Conservation (phyloP, 2,797 vertebrate genomes). For the Cirrhinus molitorella region DNA sequence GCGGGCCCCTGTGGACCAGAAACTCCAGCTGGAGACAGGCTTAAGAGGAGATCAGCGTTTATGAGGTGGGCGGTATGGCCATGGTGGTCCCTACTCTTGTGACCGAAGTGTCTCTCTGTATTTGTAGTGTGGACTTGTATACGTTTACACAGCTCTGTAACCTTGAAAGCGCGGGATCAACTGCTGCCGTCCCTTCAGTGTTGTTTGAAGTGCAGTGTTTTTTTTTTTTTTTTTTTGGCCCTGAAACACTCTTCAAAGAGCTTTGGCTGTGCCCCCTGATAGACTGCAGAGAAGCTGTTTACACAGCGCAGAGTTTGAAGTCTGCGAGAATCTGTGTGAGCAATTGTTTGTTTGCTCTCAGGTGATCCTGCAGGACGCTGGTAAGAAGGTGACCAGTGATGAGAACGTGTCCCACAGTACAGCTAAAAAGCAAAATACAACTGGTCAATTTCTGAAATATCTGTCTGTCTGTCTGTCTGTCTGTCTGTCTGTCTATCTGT, state of each 20-base stretch:
- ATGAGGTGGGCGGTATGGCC: constrained; percentile 35
- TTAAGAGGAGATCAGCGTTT: constrained; percentile 47
- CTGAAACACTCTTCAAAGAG: constrained; percentile 55
- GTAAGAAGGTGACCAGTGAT: constrained; percentile 9
- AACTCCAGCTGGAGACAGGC: constrained; percentile 43
- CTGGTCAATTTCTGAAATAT: neutral
- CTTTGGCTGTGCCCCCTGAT: constrained; percentile 23
- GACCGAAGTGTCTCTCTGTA: constrained; percentile 27
- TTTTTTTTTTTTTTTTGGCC: constrained; percentile 27
- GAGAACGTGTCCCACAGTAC: neutral
- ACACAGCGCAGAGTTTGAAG: constrained; percentile 43
- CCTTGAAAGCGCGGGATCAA: constrained; percentile 52
- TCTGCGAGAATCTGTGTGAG: constrained; percentile 48
- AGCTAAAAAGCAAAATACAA: neutral
- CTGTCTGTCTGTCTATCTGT: neutral
- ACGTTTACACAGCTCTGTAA: constrained; percentile 59
- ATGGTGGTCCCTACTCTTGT: constrained; percentile 51
- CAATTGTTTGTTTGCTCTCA: constrained; percentile 52
- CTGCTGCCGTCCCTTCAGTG: constrained; percentile 35
- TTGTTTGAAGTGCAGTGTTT: constrained; percentile 53
- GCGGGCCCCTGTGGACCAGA: constrained; percentile 27
- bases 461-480: neutral
- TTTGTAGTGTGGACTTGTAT: constrained; percentile 50
- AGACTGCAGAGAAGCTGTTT: constrained; percentile 57
- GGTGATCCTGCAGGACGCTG: constrained; percentile 1